Conservation (phyloP, 2,113 vertebrate species). For the Stegastes partitus region DNA sequence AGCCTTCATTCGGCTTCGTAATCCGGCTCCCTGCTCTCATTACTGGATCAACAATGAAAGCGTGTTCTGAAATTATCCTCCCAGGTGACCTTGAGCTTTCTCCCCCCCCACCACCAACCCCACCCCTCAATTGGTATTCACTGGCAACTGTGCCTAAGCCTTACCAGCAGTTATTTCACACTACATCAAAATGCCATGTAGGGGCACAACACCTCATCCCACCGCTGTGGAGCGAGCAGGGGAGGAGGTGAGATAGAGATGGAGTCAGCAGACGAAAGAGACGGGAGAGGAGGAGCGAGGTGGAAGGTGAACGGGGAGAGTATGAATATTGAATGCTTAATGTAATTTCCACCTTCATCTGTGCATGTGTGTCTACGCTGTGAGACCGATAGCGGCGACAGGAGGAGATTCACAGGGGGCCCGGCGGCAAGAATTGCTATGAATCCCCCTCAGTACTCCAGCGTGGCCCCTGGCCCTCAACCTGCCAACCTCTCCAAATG, state of each 20-base stretch:
- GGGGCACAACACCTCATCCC: conserved; percentile 42
- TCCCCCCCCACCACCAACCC: background rate
- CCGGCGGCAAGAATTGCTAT: background rate
- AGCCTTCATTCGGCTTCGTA: conserved; percentile 35
- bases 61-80: conserved; percentile 63
- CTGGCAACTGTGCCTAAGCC: conserved; percentile 44
- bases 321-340: conserved; percentile 74
- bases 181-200: conserved; percentile 73
- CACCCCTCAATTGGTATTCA: conserved; percentile 71
- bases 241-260: conserved; percentile 21
- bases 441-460: background rate
- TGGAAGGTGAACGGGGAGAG: conserved; percentile 55
- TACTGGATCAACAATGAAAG: conserved; percentile 74
- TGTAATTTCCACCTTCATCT: conserved; percentile 66
- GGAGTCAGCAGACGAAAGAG: conserved; percentile 20
- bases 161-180: conserved; percentile 73
- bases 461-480: conserved; percentile 1
- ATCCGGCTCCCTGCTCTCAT: conserved; percentile 69
- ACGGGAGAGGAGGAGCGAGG: background rate
- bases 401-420: background rate
- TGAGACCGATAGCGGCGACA: conserved; percentile 13
- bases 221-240: background rate
- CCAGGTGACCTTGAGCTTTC: conserved; percentile 74
- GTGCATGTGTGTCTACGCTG: conserved; percentile 14
- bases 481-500: background rate